Evolutionary conservation across 2,888 invertebrate genomes (phyloP), one percentile per base, ranked within the genome.

Genomic region (Acleris emargana): DNA sequence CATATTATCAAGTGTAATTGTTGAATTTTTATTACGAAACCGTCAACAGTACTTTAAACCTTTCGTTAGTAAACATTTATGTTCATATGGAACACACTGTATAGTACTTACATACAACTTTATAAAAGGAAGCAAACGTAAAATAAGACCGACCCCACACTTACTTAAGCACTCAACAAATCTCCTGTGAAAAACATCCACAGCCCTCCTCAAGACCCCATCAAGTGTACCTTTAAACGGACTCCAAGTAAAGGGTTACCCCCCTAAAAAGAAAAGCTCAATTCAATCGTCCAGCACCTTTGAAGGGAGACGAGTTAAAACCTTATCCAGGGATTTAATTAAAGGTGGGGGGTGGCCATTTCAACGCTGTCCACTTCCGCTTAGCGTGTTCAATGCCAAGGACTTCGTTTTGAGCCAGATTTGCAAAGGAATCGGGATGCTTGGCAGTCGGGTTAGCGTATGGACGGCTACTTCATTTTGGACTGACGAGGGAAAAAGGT

Each of bases 261-360:
- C 51, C 58, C 53, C 43, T 59, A 57, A 67, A 70, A 71, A 75
- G 79, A 80, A 81, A 80, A 79, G 76, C 69, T 69, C 57, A 60
- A 70, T 70, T 83, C 80, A 81, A 78, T 82, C 78, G 64, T 76
- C 77, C 75, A 78, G 79, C 76, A 77, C 77, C 78, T 77, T 78
- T 79, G 77, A 80, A 77, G 78, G 79, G 83, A 86, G 86, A 87
- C 83, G 88, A 86, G 88, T 84, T 89, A 89, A 86, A 89, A 83
- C 89, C 91, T 89, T 89, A 86, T 76, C 81, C 89, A 82, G 82
- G 83, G 83, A 88, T 89, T 91, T 91, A 91, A 91, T 91, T 91
- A 91, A 90, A 89, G 82, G 32, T 32, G 61, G 72, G 62, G 64
- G 68, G 80, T 80, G 77, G 83, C 83, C 84, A 81, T 85, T 84